Base-by-base conservation (phyloP, 2,888 invertebrate genomes). In the Eudemis profundana region DNA sequence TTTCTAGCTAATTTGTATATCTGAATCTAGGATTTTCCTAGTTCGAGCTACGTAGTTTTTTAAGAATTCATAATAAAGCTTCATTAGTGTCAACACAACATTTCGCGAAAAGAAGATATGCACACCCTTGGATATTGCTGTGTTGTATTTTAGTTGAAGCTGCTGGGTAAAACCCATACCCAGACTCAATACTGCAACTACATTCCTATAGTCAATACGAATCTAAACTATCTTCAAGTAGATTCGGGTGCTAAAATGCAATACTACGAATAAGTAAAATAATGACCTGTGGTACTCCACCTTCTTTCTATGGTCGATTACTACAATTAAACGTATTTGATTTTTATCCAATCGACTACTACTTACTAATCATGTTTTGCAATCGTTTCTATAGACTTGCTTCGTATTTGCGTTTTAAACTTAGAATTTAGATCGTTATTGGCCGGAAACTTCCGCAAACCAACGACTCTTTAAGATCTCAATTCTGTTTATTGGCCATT, bases 401-500 rank as follows among this genome's bases (percentile, higher is more conserved):
- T 51, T 19, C 21, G 14, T 38, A 23, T 38, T 53, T 8, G 19
- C 38, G 14, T 15, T 56, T n/a, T 36, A 36, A 51, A 33, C 33
- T 36, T 15, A 12, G 50, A 51, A 51, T 51, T 33, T 51, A 36
- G 33, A 36, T 33, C 36, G 27, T 17, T 29, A 49, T 15, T 8
- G 19, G 15, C 40, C 44, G 42, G 54, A 56, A 27, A 40, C 42
- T 14, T 53, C 40, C 53, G 17, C 2, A 23, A 21, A 29, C 49
- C 29, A 54, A 42, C 40, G 40, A 12, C 29, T 44, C 56, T 53
- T 53, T 40, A 23, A 40, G 21, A 42, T 51, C 40, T 44, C 42
- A 29, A 44, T 27, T 44, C 33, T 62, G 47, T 62, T 62, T 62
- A 49, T 40, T 21, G 23, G 27, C 38, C 27, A 38, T 44, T 57